Evolutionary conservation across 1,140 invertebrate species (phyloP), one percentile per base, ranked within the genome.

Genomic region (Conus betulinus): DNA sequence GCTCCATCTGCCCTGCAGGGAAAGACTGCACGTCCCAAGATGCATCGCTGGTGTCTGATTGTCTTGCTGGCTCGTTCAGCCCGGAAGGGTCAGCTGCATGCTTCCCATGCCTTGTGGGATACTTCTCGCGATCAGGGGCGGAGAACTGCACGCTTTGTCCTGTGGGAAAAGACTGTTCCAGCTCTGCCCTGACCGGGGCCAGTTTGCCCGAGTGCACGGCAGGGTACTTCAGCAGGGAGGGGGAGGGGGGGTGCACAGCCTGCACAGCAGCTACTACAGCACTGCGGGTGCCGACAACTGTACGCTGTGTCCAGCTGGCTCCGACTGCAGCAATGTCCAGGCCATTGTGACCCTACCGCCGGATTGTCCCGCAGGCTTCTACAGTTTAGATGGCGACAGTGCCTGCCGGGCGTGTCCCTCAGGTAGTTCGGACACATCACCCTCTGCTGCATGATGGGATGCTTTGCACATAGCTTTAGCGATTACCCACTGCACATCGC

Each of bases 341-440:
- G 20, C 23, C 57, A 11, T 89, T 57, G 93, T 93, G 8, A 83
- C 89, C 25, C 88, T 74, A 51, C 93, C 92, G 25, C 92, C 92
- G 6, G 91, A 92, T 39, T 95, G 94, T 90, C 84, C 90, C 39
- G 91, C 84, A 25, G 94, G 94, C 20, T 78, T 89, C 27, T 95
- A 92, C 90, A 94, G 91, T 87, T 67, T 23, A 63, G 93, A 87
- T 52, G 81, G 83, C n/a, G 88, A 88, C 0, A 92, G 87, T 17
- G 23, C 85, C 39, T 95, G 94, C 88, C 92, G 92, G 3, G 91
- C 92, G 25, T 94, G 94, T 89, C 88, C 91, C 23, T 92, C 94
- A 51, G 94, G 94, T 83, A 83, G 76, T 25, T 27, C 1, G 71
- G 8, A 25, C 71, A 25, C 71, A 39, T 39, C 39, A 39, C 39